Evolutionary conservation across 2,797 vertebrate genomes (phyloP), one percentile per base, ranked within the genome.

Genomic region (Potorous gilbertii): DNA sequence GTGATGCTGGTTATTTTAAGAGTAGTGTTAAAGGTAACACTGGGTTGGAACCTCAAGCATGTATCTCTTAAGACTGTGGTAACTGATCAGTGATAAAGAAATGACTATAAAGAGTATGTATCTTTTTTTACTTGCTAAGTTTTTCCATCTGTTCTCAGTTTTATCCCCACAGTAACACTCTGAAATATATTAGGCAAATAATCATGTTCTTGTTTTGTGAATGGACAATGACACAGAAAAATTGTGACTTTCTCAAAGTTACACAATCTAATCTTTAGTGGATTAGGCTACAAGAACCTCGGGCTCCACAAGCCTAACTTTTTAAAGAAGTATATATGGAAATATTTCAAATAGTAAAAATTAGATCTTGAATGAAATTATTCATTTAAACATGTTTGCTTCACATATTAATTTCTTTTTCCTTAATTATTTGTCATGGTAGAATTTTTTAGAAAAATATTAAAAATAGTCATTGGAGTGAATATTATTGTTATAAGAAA

Each of bases 131-230:
- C 95, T 93, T 94, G 94, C 90, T 90, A 94, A 96, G 9, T 4
- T 14, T 92, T 92, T 94, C 93, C 21, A 5, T 95, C 94, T 92
- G 46, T 52, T 52, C 52, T 52, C 52, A 52, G 6, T 91, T 96
- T 96, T 95, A 89, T 95, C 57, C 55, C 93, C 55, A 57, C 91
- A 95, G 92, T 95, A 56, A 96, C 90, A 90, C 27, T n/a, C n/a
- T n/a, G n/a, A n/a, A n/a, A n/a, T n/a, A n/a, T n/a, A 74, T 74
- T 81, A 40, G 66, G n/a, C n/a, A 24, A 92, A 62, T 93, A 28
- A 28, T 28, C 92, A 1, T 91, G 31, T 52, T 12, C 24, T 93
- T 93, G 74, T 16, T 54, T 94, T 96, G 81, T n/a, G 90, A 59
- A 87, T 90, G 40, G 31, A 16, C 31, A 91, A 52, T 91, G 46